A percentile compares a stretch with the other conserved stretches of the same genome.
Evolutionary conservation across 1,140 invertebrate genomes (phyloP).

Genomic region (Drosophila nigromelanica): DNA sequence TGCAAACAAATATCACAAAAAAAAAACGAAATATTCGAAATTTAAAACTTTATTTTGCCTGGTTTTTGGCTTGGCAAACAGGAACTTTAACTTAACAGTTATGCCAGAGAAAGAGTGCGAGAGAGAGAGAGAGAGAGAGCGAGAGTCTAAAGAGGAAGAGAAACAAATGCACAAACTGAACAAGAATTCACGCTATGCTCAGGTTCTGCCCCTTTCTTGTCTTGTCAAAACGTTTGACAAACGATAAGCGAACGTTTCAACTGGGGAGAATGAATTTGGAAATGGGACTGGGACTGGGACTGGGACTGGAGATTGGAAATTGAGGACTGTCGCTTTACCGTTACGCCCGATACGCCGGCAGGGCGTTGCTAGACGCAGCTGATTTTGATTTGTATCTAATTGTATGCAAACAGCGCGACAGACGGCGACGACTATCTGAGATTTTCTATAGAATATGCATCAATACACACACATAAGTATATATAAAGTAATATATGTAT

Average conservation of each 20-base stretch:
- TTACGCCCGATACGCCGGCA: constrained; percentile 12
- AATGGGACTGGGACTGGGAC: constrained; percentile 8
- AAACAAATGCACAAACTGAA: constrained; percentile 36
- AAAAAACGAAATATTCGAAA: constrained; percentile 41
- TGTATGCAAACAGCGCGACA: constrained; percentile 73
- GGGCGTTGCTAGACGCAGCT: constrained; percentile 64
- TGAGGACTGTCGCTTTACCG: background rate
- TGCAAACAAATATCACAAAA: constrained; percentile 61
- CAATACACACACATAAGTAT: constrained; percentile 8
- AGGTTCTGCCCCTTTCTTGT: constrained; percentile 73
- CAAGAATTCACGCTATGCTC: constrained; percentile 49
- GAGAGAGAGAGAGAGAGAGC: constrained; percentile 1
- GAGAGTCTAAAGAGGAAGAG: no score
- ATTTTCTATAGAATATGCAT: constrained; percentile 30
- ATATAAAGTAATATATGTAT: constrained; percentile 12
- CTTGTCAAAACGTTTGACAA: constrained; percentile 76
- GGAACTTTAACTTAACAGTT: constrained; percentile 64
- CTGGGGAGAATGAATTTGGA: background rate
- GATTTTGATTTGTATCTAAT: constrained; percentile 81
- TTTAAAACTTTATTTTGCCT: constrained; percentile 64
- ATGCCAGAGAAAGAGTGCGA: constrained; percentile 24
- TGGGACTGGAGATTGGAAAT: constrained; percentile 4
- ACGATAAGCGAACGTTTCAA: constrained; percentile 50
- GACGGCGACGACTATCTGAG: constrained; percentile 24
- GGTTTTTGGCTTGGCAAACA: constrained; percentile 53